These are phyloP conservation scores for Centropristis striata DNA, from an alignment of 2,113 vertebrate genomes.

Conservation along the genomic window DNA sequence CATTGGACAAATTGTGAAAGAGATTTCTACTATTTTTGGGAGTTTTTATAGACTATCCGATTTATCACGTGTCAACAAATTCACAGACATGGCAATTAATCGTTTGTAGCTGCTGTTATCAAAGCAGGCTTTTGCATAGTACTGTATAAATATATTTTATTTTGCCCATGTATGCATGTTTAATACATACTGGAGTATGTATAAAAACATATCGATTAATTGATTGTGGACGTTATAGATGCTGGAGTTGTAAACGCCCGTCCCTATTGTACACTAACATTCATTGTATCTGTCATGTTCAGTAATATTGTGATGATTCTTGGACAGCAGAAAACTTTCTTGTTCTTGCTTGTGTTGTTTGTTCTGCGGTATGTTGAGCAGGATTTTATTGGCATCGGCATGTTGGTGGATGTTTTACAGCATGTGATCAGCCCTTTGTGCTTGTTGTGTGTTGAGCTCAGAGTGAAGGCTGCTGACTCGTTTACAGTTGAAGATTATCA, in stretches of 20 bases:
- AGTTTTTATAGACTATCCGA: background rate
- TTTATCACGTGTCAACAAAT: background rate
- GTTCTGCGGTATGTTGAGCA: conserved; percentile 10
- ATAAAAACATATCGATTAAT: too few relatives aligned
- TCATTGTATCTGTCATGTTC: background rate
- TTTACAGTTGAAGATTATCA: conserved; percentile 51
- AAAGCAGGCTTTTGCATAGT: too few relatives aligned
- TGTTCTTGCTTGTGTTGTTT: conserved; percentile 52
- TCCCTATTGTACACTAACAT: conserved; percentile 35
- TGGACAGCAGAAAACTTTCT: background rate
- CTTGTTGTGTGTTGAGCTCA: conserved; percentile 26
- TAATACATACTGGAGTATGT: too few relatives aligned
- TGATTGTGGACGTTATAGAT: too few relatives aligned
- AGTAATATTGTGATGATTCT: background rate
- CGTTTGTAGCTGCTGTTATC: background rate
- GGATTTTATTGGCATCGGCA: conserved; percentile 13
- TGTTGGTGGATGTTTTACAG: conserved; percentile 38
- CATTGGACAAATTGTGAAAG: background rate
- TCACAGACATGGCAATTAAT: background rate
- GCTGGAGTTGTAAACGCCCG: too few relatives aligned
- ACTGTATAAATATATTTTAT: too few relatives aligned
- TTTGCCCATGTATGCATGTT: too few relatives aligned
- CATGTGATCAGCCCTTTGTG: conserved; percentile 43
- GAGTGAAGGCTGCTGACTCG: conserved; percentile 16
- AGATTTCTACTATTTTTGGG: background rate